phyloP scores from a whole-genome alignment of 1,140 invertebrate genomes.

The Himalopsyche phryganea region DNA sequence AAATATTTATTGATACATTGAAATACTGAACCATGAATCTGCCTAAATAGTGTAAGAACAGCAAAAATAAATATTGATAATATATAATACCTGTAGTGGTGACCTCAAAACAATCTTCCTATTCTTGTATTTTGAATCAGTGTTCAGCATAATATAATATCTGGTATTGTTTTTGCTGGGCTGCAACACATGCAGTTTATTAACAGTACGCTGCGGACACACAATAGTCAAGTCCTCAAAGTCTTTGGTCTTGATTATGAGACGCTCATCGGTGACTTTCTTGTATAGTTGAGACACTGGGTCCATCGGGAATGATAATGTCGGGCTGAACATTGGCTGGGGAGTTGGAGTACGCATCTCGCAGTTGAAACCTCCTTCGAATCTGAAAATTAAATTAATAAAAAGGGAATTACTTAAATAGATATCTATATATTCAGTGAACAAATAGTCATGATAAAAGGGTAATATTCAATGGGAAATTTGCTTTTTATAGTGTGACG shows the following conservation, averaged over 20 bases:
- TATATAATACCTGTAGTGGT: constrained; percentile 64
- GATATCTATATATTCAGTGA: too few species aligned
- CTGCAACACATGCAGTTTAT: constrained; percentile 66
- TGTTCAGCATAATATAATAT: constrained; percentile 67
- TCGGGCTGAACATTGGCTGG: constrained; percentile 32
- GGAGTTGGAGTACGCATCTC: constrained; percentile 33
- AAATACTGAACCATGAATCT: neutral
- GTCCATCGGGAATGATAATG: constrained; percentile 33
- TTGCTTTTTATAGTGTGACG: too few species aligned
- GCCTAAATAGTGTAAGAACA: neutral
- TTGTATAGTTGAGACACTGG: constrained; percentile 37
- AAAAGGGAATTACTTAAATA: neutral
- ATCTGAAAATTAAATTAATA: constrained; percentile 33
- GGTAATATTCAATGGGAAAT: too few species aligned
- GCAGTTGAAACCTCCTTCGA: constrained; percentile 46
- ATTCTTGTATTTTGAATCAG: constrained; percentile 58
- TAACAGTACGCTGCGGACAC: constrained; percentile 66
- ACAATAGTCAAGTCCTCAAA: constrained; percentile 68
- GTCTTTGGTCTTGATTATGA: constrained; percentile 60
- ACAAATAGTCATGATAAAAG: too few species aligned
- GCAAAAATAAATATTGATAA: neutral
- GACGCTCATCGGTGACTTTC: constrained; percentile 52
- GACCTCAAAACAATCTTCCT: constrained; percentile 67
- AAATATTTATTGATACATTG: neutral
- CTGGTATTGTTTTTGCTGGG: constrained; percentile 63